Percentiles rank a stretch among this genome's conserved stretches.
Conservation (phyloP, 2,113 vertebrate species). For the Naja naja region DNA sequence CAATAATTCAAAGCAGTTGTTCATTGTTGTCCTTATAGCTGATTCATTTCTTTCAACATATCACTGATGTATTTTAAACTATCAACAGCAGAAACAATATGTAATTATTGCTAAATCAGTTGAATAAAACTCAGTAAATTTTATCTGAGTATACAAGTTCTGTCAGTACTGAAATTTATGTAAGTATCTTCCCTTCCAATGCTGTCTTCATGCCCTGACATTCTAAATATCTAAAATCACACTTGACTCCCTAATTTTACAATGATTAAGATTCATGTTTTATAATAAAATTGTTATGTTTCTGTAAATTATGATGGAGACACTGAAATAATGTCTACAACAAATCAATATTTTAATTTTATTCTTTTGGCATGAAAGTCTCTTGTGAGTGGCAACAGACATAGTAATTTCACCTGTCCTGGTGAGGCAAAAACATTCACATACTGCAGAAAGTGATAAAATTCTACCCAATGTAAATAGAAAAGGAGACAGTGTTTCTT, state of each 20-base stretch:
- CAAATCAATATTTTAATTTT: not conserved
- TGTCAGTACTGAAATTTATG: not conserved
- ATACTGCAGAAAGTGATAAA: not conserved
- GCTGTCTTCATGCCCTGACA: not conserved
- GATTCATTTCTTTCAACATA: not conserved
- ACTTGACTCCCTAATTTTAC: not conserved
- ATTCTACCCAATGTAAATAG: not conserved
- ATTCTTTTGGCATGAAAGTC: not conserved
- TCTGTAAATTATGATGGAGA: not conserved
- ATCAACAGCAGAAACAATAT: not conserved
- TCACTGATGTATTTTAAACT: not conserved
- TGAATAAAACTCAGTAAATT: not conserved
- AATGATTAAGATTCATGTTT: not conserved
- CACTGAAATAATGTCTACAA: not conserved
- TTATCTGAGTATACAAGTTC: not conserved
- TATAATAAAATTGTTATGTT: not conserved
- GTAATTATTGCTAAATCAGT: not conserved
- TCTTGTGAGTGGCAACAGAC: not conserved
- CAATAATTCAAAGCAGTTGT: not conserved
- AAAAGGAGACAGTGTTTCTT: not conserved
- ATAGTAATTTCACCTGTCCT: not conserved
- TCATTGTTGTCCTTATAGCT: not conserved
- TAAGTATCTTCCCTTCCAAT: not conserved
- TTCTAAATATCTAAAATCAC: not conserved
- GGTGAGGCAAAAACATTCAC: not conserved